phyloP scores from a whole-genome alignment of 2,888 invertebrate species.

The Adelognathus sp. region DNA sequence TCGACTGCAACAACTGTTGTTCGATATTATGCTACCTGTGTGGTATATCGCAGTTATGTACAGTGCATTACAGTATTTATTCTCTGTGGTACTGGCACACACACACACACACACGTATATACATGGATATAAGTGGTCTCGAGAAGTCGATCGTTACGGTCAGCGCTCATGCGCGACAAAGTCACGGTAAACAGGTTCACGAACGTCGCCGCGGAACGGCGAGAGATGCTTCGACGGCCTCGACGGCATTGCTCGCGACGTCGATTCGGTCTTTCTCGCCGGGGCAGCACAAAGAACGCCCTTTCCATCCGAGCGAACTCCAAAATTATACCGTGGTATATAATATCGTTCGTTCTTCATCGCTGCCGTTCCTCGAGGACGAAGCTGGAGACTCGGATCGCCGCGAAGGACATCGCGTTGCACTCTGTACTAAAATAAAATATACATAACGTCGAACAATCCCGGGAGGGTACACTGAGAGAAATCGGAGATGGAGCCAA shows the following conservation, averaged over 20 bases:
- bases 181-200: conserved; percentile 64
- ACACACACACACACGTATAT: too few species aligned
- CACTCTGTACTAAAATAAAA: conserved; percentile 39
- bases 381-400: conserved; percentile 37
- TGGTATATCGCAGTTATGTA: background rate
- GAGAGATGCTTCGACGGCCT: conserved; percentile 41
- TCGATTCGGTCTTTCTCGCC: conserved; percentile 36
- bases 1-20: conserved; percentile 43
- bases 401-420: conserved; percentile 51
- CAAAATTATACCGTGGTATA: conserved; percentile 53
- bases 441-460: conserved; percentile 56
- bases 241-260: background rate
- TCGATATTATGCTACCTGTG: background rate
- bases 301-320: conserved; percentile 53
- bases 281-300: conserved; percentile 58
- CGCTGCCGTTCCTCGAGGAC: conserved; percentile 49
- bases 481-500: too few species aligned
- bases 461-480: background rate
- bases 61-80: conserved; percentile 18
- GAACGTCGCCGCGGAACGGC: conserved; percentile 48
- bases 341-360: conserved; percentile 35
- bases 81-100: conserved; percentile 4
- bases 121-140: too few species aligned
- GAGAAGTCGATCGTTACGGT: conserved; percentile 63
- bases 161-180: conserved; percentile 63